Conservation (phyloP, 2,888 invertebrate species). For the Epirrita christyi region DNA sequence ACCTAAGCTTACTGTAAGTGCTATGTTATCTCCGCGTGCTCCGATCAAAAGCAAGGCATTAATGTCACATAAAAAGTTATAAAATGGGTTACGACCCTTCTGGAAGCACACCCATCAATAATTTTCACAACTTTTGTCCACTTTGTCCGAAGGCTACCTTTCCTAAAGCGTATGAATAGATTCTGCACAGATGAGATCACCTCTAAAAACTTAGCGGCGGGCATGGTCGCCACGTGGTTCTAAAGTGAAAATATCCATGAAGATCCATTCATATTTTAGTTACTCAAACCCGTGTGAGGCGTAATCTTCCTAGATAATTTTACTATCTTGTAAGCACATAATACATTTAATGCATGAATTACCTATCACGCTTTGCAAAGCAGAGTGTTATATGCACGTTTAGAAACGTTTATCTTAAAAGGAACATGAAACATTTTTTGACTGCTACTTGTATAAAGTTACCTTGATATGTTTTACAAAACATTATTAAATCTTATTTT, state of each 20-base stretch:
- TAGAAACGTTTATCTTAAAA: constrained; percentile 17
- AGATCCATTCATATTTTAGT: constrained; percentile 71
- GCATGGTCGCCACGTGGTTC: constrained; percentile 75
- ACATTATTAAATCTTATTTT: not conserved
- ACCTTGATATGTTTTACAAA: constrained; percentile 11
- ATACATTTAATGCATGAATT: constrained; percentile 67
- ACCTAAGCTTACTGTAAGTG: constrained; percentile 85
- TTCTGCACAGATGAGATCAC: constrained; percentile 56
- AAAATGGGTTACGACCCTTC: constrained; percentile 72
- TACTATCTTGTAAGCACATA: constrained; percentile 63
- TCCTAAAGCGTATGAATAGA: constrained; percentile 71
- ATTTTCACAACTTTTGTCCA: constrained; percentile 56
- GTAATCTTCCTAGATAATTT: constrained; percentile 60
- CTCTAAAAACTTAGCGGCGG: constrained; percentile 62
- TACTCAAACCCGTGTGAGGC: constrained; percentile 69
- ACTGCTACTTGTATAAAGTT: constrained; percentile 13
- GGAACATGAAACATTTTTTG: constrained; percentile 4
- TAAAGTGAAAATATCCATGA: constrained; percentile 63
- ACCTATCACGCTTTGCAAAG: constrained; percentile 79
- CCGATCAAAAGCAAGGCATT: constrained; percentile 82
- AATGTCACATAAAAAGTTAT: constrained; percentile 77
- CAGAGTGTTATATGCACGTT: constrained; percentile 71
- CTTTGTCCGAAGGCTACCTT: constrained; percentile 66
- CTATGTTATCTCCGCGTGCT: constrained; percentile 84
- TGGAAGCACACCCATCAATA: constrained; percentile 72